Conservation (phyloP, 2,888 invertebrate genomes). For the Stegana nigrithorax region DNA sequence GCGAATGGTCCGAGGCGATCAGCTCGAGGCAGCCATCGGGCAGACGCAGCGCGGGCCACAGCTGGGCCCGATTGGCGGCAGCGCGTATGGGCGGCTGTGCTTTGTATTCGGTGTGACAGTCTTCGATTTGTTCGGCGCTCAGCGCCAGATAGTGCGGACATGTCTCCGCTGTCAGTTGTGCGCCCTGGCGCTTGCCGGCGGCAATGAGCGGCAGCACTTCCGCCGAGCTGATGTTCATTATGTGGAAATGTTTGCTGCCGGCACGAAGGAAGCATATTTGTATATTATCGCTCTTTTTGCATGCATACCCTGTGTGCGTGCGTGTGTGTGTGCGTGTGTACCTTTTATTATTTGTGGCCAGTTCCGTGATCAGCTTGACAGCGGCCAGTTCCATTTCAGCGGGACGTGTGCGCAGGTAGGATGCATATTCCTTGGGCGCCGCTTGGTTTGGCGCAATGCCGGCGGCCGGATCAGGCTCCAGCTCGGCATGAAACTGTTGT, state of each 20-base stretch:
- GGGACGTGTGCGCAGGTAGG: constrained; percentile 76
- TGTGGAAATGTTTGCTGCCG: constrained; percentile 75
- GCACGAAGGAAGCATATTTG: not conserved
- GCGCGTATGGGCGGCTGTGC: constrained; percentile 80
- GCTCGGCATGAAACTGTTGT: constrained; percentile 80
- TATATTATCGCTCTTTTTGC: not conserved
- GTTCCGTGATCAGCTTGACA: constrained; percentile 72
- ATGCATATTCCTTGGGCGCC: constrained; percentile 74
- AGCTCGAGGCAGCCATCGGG: constrained; percentile 70
- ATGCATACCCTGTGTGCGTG: not conserved
- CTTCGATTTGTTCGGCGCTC: constrained; percentile 74
- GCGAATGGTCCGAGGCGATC: constrained; percentile 78
- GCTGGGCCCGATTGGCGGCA: constrained; percentile 72
- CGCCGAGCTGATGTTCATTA: constrained; percentile 77
- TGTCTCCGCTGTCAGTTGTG: constrained; percentile 77
- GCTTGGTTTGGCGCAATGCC: constrained; percentile 44
- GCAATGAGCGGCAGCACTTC: constrained; percentile 73
- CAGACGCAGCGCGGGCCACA: constrained; percentile 76
- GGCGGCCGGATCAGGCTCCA: constrained; percentile 68
- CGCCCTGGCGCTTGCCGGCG: constrained; percentile 69
- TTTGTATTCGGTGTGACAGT: constrained; percentile 76
- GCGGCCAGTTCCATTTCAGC: constrained; percentile 77
- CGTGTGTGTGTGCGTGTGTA: too few species aligned
- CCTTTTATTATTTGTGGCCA: constrained; percentile 66
- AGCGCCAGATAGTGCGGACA: constrained; percentile 80